phyloP scores from a whole-genome alignment of 2,113 vertebrate species.

The Tamias sibiricus region DNA sequence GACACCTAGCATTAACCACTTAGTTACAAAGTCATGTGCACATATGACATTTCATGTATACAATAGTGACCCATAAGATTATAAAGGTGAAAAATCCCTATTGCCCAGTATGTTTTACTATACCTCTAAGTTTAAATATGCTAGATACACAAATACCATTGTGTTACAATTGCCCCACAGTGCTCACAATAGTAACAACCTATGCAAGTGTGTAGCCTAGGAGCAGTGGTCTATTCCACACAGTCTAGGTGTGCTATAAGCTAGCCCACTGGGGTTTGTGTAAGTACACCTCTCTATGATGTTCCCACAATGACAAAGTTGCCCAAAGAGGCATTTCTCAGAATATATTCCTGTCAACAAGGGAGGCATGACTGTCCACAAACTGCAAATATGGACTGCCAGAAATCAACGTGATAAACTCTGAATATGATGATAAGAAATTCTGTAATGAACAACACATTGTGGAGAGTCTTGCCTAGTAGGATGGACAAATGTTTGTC shows the following conservation, averaged over 20 bases:
- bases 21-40: too few species aligned
- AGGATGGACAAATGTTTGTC: neutral
- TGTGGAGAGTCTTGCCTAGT: neutral
- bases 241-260: neutral
- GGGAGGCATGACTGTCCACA: neutral
- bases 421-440: neutral
- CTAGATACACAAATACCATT: neutral
- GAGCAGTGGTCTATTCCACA: neutral
- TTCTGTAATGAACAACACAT: neutral
- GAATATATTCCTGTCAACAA: neutral
- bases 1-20: neutral
- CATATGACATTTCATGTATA: fast-evolving
- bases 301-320: neutral
- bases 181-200: neutral
- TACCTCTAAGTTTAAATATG: neutral
- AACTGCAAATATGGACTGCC: neutral
- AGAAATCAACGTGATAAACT: neutral
- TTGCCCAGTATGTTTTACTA: neutral
- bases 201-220: neutral
- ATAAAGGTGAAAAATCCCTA: neutral
- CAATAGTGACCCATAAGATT: too few species aligned
- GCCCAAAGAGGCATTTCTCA: neutral
- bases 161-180: fast-evolving
- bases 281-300: too few species aligned
- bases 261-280: too few species aligned